Conservation (phyloP, 2,888 invertebrate genomes). For the Sclerodermus sp. region DNA sequence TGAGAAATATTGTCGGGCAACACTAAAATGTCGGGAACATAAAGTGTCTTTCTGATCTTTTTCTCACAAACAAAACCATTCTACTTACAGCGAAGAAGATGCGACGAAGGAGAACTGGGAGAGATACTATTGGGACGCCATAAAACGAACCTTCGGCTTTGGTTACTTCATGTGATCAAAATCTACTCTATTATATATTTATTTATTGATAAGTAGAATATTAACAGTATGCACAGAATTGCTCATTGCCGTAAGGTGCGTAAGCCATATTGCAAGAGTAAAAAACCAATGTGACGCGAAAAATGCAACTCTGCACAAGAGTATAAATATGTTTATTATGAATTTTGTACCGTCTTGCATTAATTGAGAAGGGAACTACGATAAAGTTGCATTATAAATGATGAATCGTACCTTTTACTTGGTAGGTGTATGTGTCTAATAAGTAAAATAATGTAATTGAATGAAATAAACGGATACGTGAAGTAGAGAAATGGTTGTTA, state of each 20-base stretch:
- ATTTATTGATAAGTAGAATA: slow-evolving; percentile 48
- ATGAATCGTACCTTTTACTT: slow-evolving; percentile 11
- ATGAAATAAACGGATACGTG: too few relatives aligned
- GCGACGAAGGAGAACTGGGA: slow-evolving; percentile 88
- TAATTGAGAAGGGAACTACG: slow-evolving; percentile 1
- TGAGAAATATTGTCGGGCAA: slow-evolving; percentile 35
- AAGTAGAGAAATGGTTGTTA: too few relatives aligned
- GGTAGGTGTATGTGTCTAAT: slow-evolving; percentile 27
- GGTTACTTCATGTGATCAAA: slow-evolving; percentile 66
- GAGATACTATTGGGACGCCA: slow-evolving; percentile 92
- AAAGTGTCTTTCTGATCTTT: too few relatives aligned
- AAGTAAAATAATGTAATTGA: slow-evolving; percentile 9
- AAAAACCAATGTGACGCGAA: background rate
- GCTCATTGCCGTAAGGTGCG: background rate
- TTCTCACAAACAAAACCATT: background rate
- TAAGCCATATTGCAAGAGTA: background rate
- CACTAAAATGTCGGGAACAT: background rate
- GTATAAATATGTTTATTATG: background rate
- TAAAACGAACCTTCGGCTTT: slow-evolving; percentile 90
- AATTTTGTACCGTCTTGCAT: slow-evolving; percentile 14
- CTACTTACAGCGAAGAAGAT: slow-evolving; percentile 65
- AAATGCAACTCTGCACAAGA: too few relatives aligned
- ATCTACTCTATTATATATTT: slow-evolving; percentile 32
- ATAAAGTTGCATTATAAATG: slow-evolving; percentile 10
- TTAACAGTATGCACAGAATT: slow-evolving; percentile 11